Percentiles rank a stretch among this genome's conserved stretches.
Evolutionary conservation across 2,797 vertebrate genomes (phyloP).

Genomic region (Nannoperca australis): DNA sequence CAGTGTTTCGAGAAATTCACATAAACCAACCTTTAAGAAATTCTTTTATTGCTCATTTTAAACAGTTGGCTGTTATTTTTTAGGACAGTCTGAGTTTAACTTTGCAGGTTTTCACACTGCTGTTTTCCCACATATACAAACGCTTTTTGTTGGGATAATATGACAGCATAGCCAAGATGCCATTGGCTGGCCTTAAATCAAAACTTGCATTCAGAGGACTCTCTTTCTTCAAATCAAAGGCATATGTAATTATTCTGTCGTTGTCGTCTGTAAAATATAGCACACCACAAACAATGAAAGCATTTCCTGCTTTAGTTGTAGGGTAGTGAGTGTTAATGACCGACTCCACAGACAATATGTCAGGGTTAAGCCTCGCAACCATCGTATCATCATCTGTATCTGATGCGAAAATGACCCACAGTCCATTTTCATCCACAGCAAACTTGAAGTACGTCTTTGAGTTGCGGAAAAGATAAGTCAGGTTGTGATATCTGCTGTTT

Average conservation of each 20-base stretch:
- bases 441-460: conserved; percentile 96
- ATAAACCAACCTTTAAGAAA: neutral
- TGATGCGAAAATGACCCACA: conserved; percentile 93
- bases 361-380: conserved; percentile 86
- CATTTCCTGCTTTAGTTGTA: conserved; percentile 90
- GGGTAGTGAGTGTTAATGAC: conserved; percentile 90
- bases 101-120: conserved; percentile 87
- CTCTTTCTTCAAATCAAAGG: conserved; percentile 88
- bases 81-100: conserved; percentile 76
- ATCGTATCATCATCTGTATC: conserved; percentile 81
- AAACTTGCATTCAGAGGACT: conserved; percentile 84
- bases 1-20: neutral
- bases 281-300: conserved; percentile 89
- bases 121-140: conserved; percentile 91
- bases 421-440: conserved; percentile 90
- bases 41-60: conserved; percentile 15
- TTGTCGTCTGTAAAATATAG: conserved; percentile 90
- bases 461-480: conserved; percentile 90
- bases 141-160: conserved; percentile 87
- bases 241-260: conserved; percentile 87
- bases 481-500: conserved; percentile 85
- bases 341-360: conserved; percentile 81
- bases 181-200: conserved; percentile 81
- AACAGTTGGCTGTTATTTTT: conserved; percentile 11
- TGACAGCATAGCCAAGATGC: conserved; percentile 90